Base-by-base conservation (phyloP, 35 echinoderm and acorn worm species). In the Anneissia japonica region DNA sequence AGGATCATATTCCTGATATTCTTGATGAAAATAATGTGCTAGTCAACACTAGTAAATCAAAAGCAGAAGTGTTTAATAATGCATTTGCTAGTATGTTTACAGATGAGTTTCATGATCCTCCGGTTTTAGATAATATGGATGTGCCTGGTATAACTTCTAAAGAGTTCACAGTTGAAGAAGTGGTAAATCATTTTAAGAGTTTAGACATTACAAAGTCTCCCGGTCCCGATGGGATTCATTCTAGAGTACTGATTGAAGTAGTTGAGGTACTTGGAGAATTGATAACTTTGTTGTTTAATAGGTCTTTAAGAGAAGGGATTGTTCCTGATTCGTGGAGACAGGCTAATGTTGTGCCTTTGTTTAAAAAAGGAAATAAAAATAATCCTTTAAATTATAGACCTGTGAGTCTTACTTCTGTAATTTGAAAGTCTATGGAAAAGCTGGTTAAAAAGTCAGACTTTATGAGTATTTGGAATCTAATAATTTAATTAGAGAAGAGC, bases 341-440 rank as follows among this genome's bases (percentile, higher is more conserved):
- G 4, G 79, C 79, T 30, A 26, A 81, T 81, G 38, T 81, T 0
- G 38, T 39, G 4, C 35, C 79, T 5, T 14, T 77, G 3, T 77
- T 32, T 37, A 77, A 77, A 26, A 77, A 77, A 23, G 76, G 76
- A 34, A 34, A 37, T 26, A 77, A 77, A 34, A 32, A 16, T 7
- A 31, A 32, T 6, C 80, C 80, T 5, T 9, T 10, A 38, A 82
- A 82, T 26, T 77, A 77, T 32, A 5, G 30, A 21, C 82, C 82
- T 29, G 82, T 56, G 0, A 84, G 82, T 33, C 34, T 84, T 0
- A 84, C 82, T 30, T 74, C 84, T 23, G 38, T 51, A 16, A 13
- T 75, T 10, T 29, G 84, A 37, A 86, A 86, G 37, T 26, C 73
- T 2, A 64, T 86, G 87, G 87, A 89, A 76, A 82, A 79, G 0